Evolutionary conservation across 2,888 invertebrate species (phyloP).

Genomic region (Oscheius myriophilus): DNA sequence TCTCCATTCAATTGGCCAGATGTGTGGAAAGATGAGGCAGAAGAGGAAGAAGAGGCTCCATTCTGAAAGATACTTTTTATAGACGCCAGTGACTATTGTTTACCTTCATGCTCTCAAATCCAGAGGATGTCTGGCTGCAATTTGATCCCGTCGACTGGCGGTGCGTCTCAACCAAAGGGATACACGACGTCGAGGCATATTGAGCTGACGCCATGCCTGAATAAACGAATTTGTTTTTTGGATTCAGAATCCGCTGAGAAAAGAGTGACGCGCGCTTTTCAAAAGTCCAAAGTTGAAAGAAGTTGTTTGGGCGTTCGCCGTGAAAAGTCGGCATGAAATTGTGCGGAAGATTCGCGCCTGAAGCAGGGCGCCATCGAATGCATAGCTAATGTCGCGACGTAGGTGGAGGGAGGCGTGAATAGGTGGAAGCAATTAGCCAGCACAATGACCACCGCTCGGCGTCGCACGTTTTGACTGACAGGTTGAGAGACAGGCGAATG

Average conservation of each 20-base stretch:
- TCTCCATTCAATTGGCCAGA: constrained; percentile 26
- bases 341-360: too few species aligned
- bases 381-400: constrained; percentile 15
- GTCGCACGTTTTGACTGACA: too few species aligned
- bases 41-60: constrained; percentile 38
- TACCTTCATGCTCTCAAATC: constrained; percentile 60
- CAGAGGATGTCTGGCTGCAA: constrained; percentile 54
- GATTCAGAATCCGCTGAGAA: too few species aligned
- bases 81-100: neutral
- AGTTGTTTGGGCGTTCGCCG: constrained; percentile 1
- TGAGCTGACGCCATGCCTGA: constrained; percentile 23
- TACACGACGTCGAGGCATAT: constrained; percentile 26
- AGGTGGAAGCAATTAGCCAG: constrained; percentile 28
- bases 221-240: neutral
- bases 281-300: neutral
- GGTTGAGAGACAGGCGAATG: too few species aligned
- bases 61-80: constrained; percentile 15
- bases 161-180: constrained; percentile 31
- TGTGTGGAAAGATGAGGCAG: constrained; percentile 30
- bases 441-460: neutral
- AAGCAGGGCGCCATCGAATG: constrained; percentile 2
- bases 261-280: too few species aligned
- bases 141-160: constrained; percentile 48
- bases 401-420: constrained; percentile 11
- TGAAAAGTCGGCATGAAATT: too few species aligned